Base-by-base conservation (phyloP, 2,888 invertebrate genomes). In the Rhamphomyia laevipes region DNA sequence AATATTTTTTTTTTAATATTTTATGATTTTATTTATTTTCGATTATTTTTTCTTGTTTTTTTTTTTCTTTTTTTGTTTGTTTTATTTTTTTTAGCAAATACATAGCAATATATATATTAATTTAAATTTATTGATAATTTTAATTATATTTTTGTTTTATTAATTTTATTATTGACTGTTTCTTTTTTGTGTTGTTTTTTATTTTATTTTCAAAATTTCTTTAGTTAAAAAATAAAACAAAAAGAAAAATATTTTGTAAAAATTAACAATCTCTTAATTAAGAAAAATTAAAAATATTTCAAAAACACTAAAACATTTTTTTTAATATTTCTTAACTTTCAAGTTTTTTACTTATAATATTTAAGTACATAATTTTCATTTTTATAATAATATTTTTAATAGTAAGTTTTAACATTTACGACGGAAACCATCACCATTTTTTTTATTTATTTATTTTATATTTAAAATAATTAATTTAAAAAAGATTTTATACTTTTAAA, bases 381-480 rank as follows among this genome's bases (percentile, higher is more conserved):
- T 35, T 35, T 35, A 35, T 35, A 35, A n/a, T 13, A n/a, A 35
- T 35, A n/a, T 35, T 35, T 35, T 11, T 9, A 30, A 35, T 35
- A 35, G 13, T 35, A 35, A 13, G n/a, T 27, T 7, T 27, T 27
- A 6, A 27, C 7, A 27, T 27, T 27, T 40, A 42, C 21, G 27
- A 42, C 27, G 42, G 42, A 42, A 42, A 42, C 42, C 42, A 42
- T 42, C 27, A 42, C 42, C 42, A 42, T 4, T 33, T 33, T 33
- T 33, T n/a, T 35, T 35, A n/a, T 30, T 1, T 35, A 35, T 13
- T 35, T n/a, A n/a, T 7, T n/a, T 35, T 35, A 33, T 33, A n/a
- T 35, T 35, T n/a, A 35, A 35, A n/a, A 35, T n/a, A n/a, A 7
- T n/a, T n/a, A 35, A 5, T 13, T 13, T 35, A 7, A 5, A n/a